Conservation (phyloP, 1,140 invertebrate genomes). For the Neodiprion fabricii region DNA sequence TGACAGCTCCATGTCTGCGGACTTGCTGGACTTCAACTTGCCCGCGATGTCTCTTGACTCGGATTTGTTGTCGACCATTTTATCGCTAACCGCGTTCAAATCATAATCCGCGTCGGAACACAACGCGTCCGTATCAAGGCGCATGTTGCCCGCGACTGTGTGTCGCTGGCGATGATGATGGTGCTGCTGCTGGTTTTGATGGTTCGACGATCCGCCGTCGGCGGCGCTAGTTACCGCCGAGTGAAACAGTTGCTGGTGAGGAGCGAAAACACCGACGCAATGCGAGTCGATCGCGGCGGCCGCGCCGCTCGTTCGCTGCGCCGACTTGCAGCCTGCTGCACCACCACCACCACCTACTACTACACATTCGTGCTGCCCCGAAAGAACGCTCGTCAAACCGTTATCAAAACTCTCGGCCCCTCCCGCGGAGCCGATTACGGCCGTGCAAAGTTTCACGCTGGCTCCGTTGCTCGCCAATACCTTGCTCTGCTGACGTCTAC, state of each 20-base stretch:
- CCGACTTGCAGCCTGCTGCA: conserved; percentile 3
- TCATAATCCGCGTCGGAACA: conserved; percentile 51
- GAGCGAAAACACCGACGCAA: background rate
- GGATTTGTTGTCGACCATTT: conserved; percentile 2
- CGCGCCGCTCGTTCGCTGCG: background rate
- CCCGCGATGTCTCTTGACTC: background rate
- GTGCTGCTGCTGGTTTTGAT: conserved; percentile 14
- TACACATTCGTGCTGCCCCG: background rate
- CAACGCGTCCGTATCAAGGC: conserved; percentile 53
- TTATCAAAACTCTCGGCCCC: background rate
- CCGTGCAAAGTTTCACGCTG: conserved; percentile 37
- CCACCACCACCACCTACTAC: conserved; percentile 15
- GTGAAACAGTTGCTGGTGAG: conserved; percentile 11
- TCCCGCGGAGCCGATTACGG: conserved; percentile 26
- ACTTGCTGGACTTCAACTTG: conserved; percentile 3
- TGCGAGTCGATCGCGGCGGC: background rate
- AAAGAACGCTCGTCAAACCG: background rate
- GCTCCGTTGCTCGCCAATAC: conserved; percentile 46
- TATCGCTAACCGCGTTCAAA: background rate
- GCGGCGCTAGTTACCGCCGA: conserved; percentile 27
- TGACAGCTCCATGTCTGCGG: background rate
- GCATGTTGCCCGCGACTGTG: conserved; percentile 58
- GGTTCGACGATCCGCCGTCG: conserved; percentile 24
- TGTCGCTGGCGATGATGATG: conserved; percentile 10
- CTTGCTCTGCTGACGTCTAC: conserved; percentile 61